Percentiles rank a stretch among this genome's conserved stretches.
Evolutionary conservation across 2,888 invertebrate genomes (phyloP).

Genomic region (Xylophagus ater): DNA sequence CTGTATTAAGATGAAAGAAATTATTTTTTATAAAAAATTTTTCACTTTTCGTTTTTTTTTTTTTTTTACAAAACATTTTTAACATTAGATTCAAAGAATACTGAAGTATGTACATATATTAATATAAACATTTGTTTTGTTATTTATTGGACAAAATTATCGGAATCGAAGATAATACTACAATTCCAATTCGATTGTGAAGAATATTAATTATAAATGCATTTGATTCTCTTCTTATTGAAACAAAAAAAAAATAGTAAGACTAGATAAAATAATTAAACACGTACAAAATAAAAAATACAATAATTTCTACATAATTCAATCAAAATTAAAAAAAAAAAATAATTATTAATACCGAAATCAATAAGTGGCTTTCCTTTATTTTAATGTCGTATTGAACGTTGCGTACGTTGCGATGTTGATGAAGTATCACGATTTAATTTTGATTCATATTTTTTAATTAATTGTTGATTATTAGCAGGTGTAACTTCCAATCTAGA

Average conservation of each 20-base stretch:
- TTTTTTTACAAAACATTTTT: no score
- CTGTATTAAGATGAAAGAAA: no score
- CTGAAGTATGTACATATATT: no score
- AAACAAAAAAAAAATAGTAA: no score
- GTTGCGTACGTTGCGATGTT: background rate
- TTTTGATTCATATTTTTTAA: slow-evolving; percentile 18
- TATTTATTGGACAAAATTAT: no score
- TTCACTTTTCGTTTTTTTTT: no score
- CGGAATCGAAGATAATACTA: no score
- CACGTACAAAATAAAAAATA: slow-evolving; percentile 1
- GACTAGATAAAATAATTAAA: background rate
- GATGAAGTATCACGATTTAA: slow-evolving; percentile 5
- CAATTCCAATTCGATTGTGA: no score
- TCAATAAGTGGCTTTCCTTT: background rate
- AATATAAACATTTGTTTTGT: no score
- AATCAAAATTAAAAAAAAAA: background rate
- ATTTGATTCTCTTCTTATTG: no score
- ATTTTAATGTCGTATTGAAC: slow-evolving; percentile 5
- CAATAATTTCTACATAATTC: background rate
- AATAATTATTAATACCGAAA: background rate
- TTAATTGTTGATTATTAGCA: slow-evolving; percentile 19
- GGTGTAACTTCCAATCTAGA: slow-evolving; percentile 19
- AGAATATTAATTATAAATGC: no score
- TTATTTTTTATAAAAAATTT: no score
- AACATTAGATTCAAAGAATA: slow-evolving; percentile 6